These are phyloP conservation scores for Calephelis perditalis DNA, from an alignment of 2,888 invertebrate genomes.

Conservation along the genomic window DNA sequence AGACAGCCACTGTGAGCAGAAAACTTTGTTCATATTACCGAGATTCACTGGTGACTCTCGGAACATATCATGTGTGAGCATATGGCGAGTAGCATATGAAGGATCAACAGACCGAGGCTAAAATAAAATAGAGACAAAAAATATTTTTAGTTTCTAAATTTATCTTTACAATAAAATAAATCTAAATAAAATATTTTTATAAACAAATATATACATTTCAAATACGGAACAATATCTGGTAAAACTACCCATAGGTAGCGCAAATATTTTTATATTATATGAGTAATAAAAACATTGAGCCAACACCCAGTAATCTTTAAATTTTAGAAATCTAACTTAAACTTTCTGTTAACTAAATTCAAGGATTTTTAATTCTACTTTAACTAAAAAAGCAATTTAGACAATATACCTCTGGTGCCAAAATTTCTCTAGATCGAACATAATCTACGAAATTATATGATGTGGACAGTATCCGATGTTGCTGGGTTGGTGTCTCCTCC, in stretches of 20 bases:
- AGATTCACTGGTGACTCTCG: conserved; percentile 90
- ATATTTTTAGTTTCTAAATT: neutral
- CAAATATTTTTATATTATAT: no score
- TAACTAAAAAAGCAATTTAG: neutral
- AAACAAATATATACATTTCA: no score
- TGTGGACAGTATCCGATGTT: conserved; percentile 85
- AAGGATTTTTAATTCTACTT: no score
- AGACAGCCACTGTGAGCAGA: conserved; percentile 97
- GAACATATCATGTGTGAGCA: conserved; percentile 93
- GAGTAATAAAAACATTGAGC: no score
- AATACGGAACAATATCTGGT: no score
- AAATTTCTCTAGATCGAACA: conserved; percentile 86
- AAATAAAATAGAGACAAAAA: conserved; percentile 7
- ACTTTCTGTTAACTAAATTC: no score
- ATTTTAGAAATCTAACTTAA: no score
- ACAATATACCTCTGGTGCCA: conserved; percentile 80
- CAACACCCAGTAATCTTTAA: no score
- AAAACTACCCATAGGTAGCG: no score
- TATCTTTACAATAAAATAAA: no score
- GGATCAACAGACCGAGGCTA: conserved; percentile 82
- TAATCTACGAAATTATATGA: conserved; percentile 93
- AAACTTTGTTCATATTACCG: conserved; percentile 94
- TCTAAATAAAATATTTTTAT: no score
- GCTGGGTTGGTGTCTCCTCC: conserved; percentile 85
- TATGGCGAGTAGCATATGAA: conserved; percentile 91